Conservation (phyloP, 2,888 invertebrate species). For the Nephrotoma appendiculata region DNA sequence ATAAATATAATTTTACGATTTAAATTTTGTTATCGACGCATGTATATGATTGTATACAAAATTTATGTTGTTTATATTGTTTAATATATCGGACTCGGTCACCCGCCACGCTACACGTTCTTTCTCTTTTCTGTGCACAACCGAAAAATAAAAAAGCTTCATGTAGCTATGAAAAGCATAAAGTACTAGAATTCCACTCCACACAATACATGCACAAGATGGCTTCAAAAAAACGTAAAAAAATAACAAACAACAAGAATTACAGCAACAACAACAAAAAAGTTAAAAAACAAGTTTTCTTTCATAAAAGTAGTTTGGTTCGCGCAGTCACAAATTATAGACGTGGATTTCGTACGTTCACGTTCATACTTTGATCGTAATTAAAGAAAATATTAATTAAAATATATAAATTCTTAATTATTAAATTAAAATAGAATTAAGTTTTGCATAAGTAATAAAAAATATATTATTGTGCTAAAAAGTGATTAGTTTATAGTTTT, state of each 20-base stretch:
- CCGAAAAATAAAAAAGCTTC: too few relatives aligned
- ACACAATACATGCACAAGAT: neutral
- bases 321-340: conserved; percentile 28
- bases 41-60: neutral
- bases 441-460: too few relatives aligned
- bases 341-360: conserved; percentile 17
- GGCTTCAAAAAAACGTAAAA: neutral
- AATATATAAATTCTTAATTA: neutral
- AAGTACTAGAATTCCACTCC: neutral
- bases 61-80: neutral
- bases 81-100: neutral
- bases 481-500: neutral
- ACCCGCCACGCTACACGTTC: neutral
- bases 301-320: conserved; percentile 26
- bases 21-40: neutral
- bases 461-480: neutral
- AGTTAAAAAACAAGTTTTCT: conserved; percentile 27
- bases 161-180: neutral
- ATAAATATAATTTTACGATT: neutral
- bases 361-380: neutral
- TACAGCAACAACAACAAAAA: neutral
- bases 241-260: neutral
- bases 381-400: too few relatives aligned
- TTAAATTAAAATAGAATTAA: neutral
- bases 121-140: neutral